A percentile compares a stretch with the other conserved stretches of the same genome.
Conservation (phyloP, 2,888 invertebrate species). For the Mechanitis messenoides region DNA sequence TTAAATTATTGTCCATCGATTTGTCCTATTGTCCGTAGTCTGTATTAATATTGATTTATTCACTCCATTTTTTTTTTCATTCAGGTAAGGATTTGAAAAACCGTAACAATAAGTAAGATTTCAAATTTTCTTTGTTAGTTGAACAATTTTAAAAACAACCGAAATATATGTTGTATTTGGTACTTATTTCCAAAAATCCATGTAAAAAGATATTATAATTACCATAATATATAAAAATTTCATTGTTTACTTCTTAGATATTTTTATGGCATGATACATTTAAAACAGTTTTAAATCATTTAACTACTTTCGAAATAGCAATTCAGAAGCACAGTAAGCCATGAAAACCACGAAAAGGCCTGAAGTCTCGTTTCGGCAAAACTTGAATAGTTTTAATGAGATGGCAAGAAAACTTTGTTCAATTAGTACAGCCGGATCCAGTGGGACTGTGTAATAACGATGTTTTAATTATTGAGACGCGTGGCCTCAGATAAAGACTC, state of each 20-base stretch:
- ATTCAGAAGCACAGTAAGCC: background rate
- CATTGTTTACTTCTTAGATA: background rate
- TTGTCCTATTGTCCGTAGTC: slow-evolving; percentile 27
- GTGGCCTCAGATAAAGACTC: slow-evolving; percentile 23
- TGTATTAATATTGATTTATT: slow-evolving; percentile 44
- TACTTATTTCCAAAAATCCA: too few species aligned
- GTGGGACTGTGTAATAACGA: slow-evolving; percentile 35
- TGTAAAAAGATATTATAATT: too few species aligned
- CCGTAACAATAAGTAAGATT: too few species aligned
- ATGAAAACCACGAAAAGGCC: slow-evolving; percentile 22
- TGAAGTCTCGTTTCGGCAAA: slow-evolving; percentile 32
- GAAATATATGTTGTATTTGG: too few species aligned
- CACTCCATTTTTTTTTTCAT: slow-evolving; percentile 30
- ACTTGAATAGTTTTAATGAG: slow-evolving; percentile 57
- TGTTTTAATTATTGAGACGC: slow-evolving; percentile 39
- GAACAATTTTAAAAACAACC: too few species aligned
- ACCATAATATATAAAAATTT: too few species aligned
- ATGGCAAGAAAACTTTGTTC: slow-evolving; percentile 47
- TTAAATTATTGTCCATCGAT: slow-evolving; percentile 26
- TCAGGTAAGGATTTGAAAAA: too few species aligned
- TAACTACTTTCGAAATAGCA: background rate
- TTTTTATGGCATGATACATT: background rate
- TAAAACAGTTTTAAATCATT: background rate
- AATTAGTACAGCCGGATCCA: slow-evolving; percentile 44
- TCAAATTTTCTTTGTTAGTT: too few species aligned